Evolutionary conservation across 2,113 vertebrate species (phyloP), one percentile per base, ranked within the genome.

Genomic region (Oxyruncus cristatus): DNA sequence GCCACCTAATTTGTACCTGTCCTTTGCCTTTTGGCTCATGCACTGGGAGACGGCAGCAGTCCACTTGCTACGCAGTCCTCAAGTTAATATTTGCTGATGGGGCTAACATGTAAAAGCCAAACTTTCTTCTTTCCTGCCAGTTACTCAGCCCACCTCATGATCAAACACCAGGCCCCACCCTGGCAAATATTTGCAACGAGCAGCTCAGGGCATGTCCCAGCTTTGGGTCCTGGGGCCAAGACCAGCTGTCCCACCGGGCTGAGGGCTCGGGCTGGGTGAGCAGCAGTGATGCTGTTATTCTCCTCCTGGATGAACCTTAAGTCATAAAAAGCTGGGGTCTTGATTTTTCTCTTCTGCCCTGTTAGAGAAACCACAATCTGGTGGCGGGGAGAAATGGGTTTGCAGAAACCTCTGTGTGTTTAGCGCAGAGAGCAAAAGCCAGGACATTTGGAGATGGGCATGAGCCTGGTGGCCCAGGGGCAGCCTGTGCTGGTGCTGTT

Each of bases 91-190:
- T 92, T 95, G 65, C 42, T 30, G 49, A 23, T 65, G 76, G 79
- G 56, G 58, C 63, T 73, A 61, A 70, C 26, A 70, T 8, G 16
- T 55, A 72, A 28, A 71, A 81, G 68, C 30, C 81, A 79, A 66
- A 90, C 33, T 73, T 91, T 77, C 67, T 65, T 83, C 88, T 81
- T 84, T 81, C 78, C 73, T 68, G n/a, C 28, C 0, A 0, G 20
- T 88, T 95, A 93, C 76, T 92, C 92, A 91, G 78, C 27, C 90
- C 56, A 49, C 55, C 62, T 91, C 49, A 44, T 79, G 21, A 56
- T 72, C n/a, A 9, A 89, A 83, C 66, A 75, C 27, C 70, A 14
- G 1, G 78, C 90, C 74, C 61, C 89, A 87, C 89, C 92, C 89
- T 9, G 4, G 41, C 80, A 94, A 90, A 94, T 81, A 76, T 92